Evolutionary conservation across 2,888 invertebrate species (phyloP), one percentile per base, ranked within the genome.

Genomic region (Loripinus fragilis): DNA sequence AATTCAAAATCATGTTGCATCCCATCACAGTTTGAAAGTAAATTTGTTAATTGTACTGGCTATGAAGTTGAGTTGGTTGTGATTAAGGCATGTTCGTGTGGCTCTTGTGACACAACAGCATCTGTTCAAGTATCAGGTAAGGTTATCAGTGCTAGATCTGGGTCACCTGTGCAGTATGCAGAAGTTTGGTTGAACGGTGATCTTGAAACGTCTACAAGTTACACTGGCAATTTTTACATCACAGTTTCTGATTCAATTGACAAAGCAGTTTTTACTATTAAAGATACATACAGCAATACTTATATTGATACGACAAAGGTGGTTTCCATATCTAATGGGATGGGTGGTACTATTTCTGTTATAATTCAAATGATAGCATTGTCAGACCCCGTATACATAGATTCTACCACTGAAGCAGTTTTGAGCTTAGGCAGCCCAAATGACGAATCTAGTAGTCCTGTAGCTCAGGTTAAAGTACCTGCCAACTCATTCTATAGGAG

Each of bases 271-370:
- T 20, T 50, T 50, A 50, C 50, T 20, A 5, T 50, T 50, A 50
- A 50, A n/a, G 50, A 50, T 50, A 50, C 23, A 50, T 50, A 12
- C 50, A 50, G 5, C 50, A 50, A 50, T 8, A n/a, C n/a, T n/a
- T 50, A 50, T 50, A 12, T 50, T 50, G 50, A 50, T 50, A 50
- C 50, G n/a, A 50, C 50, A 50, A 50, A 50, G 50, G 23, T 50
- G 7, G n/a, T 50, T 20, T 7, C 7, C 12, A 50, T 50, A 50
- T 12, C n/a, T 5, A 50, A 20, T n/a, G 50, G 50, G n/a, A 20
- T 50, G 7, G 50, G n/a, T 7, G 50, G 50, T 12, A 50, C n/a
- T 7, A 8, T 50, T 8, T 50, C 50, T 7, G n/a, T 50, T n/a
- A 50, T n/a, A 5, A 50, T 50, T 50, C 8, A 20, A 8, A 50